These are phyloP conservation scores for Pandemis corylana DNA, from an alignment of 2,888 invertebrate species.

Conservation along the genomic window DNA sequence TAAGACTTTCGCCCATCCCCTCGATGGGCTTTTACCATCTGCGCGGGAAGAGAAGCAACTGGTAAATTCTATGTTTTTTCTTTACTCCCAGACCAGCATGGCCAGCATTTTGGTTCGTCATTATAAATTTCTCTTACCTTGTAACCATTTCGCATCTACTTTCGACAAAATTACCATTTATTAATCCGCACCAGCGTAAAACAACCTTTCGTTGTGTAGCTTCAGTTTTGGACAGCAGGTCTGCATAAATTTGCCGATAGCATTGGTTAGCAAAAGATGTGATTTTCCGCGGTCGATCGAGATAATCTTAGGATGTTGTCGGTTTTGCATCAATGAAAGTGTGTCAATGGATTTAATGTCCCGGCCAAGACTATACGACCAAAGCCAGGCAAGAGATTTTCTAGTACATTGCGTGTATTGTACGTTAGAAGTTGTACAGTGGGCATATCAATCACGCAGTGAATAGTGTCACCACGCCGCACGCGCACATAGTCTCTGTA, in stretches of 20 bases:
- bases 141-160: slow-evolving; percentile 25
- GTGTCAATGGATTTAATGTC: slow-evolving; percentile 29
- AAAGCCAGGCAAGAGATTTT: not conserved
- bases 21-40: too few relatives aligned
- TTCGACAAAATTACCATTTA: slow-evolving; percentile 38
- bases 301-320: slow-evolving; percentile 45
- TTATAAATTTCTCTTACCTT: slow-evolving; percentile 28
- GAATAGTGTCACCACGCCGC: not conserved
- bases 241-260: slow-evolving; percentile 27
- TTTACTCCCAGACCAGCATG: too few relatives aligned
- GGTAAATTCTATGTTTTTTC: too few relatives aligned
- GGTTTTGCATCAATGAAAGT: slow-evolving; percentile 42
- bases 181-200: slow-evolving; percentile 15
- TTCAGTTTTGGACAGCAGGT: not conserved
- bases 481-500: not conserved
- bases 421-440: not conserved
- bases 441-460: not conserved
- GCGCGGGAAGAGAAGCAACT: too few relatives aligned
- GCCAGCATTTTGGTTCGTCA: not conserved
- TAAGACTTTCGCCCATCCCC: too few relatives aligned
- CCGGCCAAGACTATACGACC: not conserved
- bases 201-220: not conserved
- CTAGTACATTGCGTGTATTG: not conserved
- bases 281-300: slow-evolving; percentile 51
- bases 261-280: slow-evolving; percentile 47